phyloP scores from a whole-genome alignment of 2,797 vertebrate species.

The Rhinogobio ventralis region DNA sequence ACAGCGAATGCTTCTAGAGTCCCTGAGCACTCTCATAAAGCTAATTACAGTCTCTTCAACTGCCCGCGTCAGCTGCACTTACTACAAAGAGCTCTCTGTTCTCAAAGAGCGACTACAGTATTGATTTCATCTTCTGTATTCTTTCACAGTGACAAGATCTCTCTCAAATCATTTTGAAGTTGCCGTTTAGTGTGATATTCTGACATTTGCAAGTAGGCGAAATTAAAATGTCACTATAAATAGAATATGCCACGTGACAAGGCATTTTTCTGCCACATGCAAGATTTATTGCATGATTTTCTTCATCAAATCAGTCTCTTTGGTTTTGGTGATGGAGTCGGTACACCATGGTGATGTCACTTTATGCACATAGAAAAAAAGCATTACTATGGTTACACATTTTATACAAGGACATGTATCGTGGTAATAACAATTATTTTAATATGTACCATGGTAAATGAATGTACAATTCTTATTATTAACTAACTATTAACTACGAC shows the following conservation, averaged over 20 bases:
- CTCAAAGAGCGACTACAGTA: constrained; percentile 26
- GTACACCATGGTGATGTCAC: background rate
- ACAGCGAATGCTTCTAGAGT: constrained; percentile 20
- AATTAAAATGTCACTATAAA: constrained; percentile 52
- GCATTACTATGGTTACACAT: background rate
- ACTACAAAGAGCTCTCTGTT: constrained; percentile 31
- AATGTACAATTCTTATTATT: no score
- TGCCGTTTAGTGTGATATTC: constrained; percentile 31
- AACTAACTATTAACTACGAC: no score
- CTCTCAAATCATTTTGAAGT: constrained; percentile 52
- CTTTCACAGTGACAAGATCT: constrained; percentile 38
- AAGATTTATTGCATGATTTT: background rate
- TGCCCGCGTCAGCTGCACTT: constrained; percentile 28
- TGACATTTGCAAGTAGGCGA: constrained; percentile 54
- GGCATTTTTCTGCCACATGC: constrained; percentile 7
- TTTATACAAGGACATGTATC: no score
- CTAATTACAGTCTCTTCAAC: constrained; percentile 35
- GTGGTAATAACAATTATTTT: no score
- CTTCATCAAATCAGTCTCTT: background rate
- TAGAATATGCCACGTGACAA: constrained; percentile 17
- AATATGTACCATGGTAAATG: no score
- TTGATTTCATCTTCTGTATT: constrained; percentile 42
- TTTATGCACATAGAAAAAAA: background rate
- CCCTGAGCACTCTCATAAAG: constrained; percentile 27
- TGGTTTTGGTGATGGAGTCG: background rate